Conservation (phyloP, 2,797 vertebrate genomes). For the Hydrolagus colliei region DNA sequence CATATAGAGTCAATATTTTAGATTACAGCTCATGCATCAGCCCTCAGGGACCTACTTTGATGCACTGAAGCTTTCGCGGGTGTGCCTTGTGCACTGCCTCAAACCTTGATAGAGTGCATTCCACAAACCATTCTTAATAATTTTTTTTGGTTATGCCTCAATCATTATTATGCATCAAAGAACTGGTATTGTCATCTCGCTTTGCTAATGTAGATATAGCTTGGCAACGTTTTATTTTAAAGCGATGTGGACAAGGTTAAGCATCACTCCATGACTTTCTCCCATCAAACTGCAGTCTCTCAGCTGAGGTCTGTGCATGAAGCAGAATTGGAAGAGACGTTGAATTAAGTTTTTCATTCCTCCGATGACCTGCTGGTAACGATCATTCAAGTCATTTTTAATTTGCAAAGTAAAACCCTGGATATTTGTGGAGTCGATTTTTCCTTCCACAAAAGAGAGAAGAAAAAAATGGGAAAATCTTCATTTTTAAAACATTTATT, state of each 20-base stretch:
- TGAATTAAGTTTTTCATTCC: too few relatives aligned
- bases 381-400: too few relatives aligned
- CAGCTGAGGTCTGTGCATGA: too few relatives aligned
- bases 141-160: neutral
- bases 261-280: neutral
- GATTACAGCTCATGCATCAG: conserved; percentile 47
- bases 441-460: too few relatives aligned
- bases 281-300: neutral
- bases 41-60: conserved; percentile 41
- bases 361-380: too few relatives aligned
- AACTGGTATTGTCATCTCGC: neutral
- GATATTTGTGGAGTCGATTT: too few relatives aligned
- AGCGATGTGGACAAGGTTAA: neutral
- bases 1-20: conserved; percentile 52
- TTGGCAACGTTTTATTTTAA: neutral
- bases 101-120: neutral
- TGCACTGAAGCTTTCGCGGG: conserved; percentile 36
- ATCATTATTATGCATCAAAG: neutral
- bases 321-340: neutral
- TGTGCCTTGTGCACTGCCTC: conserved; percentile 22
- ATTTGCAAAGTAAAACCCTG: too few relatives aligned
- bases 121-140: neutral
- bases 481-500: too few relatives aligned
- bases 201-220: neutral
- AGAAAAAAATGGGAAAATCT: too few relatives aligned